Evolutionary conservation across 2,113 vertebrate genomes (phyloP).

Genomic region (Todiramphus saurophagus): DNA sequence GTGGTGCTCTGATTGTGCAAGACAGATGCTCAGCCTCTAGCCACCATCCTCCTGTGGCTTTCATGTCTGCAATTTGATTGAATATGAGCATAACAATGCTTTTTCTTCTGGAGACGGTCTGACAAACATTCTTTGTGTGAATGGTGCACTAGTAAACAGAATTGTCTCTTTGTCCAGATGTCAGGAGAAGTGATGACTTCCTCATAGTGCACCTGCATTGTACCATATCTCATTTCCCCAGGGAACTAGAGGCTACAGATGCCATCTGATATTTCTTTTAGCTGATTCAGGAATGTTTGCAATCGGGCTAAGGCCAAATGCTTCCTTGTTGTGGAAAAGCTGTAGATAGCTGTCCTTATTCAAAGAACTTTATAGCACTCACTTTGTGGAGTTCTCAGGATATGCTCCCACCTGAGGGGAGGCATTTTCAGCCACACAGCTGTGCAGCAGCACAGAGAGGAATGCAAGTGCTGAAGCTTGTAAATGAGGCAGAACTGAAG

Average conservation of each 20-base stretch:
- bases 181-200: conserved; percentile 35
- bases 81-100: conserved; percentile 42
- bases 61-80: conserved; percentile 26
- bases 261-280: conserved; percentile 27
- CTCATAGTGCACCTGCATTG: conserved; percentile 2
- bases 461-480: background rate
- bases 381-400: background rate
- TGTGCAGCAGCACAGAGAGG: background rate
- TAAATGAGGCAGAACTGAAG: background rate
- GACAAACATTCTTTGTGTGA: conserved; percentile 47
- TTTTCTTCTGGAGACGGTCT: conserved; percentile 38
- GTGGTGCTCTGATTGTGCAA: background rate
- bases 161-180: conserved; percentile 38
- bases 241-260: conserved; percentile 2
- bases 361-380: background rate
- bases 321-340: background rate
- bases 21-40: conserved; percentile 63
- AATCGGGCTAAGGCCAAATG: background rate
- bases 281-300: conserved; percentile 7
- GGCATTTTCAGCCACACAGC: background rate
- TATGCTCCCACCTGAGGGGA: background rate
- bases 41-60: conserved; percentile 51
- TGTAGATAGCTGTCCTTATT: background rate
- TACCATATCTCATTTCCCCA: conserved; percentile 17
- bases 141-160: conserved; percentile 25